Evolutionary conservation across 2,113 vertebrate species (phyloP).

Genomic region (Syngnathoides biaculeatus): DNA sequence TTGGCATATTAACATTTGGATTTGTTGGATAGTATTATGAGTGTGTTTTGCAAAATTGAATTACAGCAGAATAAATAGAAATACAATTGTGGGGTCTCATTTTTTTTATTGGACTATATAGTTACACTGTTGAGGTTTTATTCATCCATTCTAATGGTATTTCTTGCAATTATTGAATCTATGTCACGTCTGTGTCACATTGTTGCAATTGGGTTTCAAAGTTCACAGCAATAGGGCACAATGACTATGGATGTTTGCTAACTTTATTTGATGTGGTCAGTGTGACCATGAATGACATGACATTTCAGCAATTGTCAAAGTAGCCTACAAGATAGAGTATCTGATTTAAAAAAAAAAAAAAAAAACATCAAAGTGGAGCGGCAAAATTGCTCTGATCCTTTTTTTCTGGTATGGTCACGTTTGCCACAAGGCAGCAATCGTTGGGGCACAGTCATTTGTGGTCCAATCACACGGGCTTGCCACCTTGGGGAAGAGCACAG

Average conservation of each 20-base stretch:
- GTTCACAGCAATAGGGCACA: slow-evolving; percentile 27
- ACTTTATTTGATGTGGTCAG: slow-evolving; percentile 48
- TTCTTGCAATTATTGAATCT: not conserved
- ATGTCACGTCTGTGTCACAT: not conserved
- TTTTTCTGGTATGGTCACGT: not conserved
- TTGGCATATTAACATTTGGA: not conserved
- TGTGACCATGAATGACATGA: slow-evolving; percentile 37
- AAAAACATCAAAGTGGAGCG: not conserved
- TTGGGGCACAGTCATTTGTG: not conserved
- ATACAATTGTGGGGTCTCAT: too few relatives aligned
- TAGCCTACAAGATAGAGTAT: not conserved
- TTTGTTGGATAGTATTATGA: not conserved
- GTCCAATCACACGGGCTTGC: not conserved
- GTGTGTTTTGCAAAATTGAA: not conserved
- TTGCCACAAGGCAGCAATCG: not conserved
- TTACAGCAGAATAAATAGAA: not conserved
- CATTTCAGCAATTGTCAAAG: slow-evolving; percentile 20
- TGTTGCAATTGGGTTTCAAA: slow-evolving; percentile 32
- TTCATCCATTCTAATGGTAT: not conserved
- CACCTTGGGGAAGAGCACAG: not conserved
- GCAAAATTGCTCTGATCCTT: not conserved
- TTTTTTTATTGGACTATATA: not conserved
- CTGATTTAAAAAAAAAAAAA: not conserved
- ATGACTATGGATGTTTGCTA: slow-evolving; percentile 43
- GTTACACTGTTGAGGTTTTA: not conserved